A percentile compares a stretch with the other conserved stretches of the same genome.
Evolutionary conservation across 2,797 vertebrate genomes (phyloP).

Genomic region (Poeciliopsis infans): DNA sequence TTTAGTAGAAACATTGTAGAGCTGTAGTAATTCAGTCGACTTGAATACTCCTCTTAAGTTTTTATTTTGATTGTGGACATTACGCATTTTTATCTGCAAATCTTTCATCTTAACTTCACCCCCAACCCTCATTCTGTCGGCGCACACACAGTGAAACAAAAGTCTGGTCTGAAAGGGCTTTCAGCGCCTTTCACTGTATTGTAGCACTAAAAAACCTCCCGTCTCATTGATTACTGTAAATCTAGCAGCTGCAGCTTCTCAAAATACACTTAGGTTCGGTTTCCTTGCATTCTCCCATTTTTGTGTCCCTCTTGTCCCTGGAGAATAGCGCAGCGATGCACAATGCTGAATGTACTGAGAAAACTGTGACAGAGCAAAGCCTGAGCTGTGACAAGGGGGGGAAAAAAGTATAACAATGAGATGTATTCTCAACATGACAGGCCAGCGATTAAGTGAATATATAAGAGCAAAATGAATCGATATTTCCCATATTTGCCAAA

Average conservation of each 20-base stretch:
- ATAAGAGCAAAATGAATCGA: conserved; percentile 73
- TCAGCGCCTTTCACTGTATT: conserved; percentile 17
- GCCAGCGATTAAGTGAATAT: conserved; percentile 70
- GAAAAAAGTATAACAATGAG: conserved; percentile 50
- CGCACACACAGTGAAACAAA: not conserved
- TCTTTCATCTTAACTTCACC: not conserved
- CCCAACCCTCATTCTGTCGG: not conserved
- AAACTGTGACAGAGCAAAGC: conserved; percentile 48
- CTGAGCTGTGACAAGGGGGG: conserved; percentile 35
- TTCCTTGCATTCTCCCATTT: conserved; percentile 33
- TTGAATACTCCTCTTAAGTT: not conserved
- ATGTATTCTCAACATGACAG: conserved; percentile 63
- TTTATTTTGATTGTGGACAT: not conserved
- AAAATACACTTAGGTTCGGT: conserved; percentile 27
- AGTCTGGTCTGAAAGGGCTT: not conserved
- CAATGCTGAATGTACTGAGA: conserved; percentile 29
- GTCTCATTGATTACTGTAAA: conserved; percentile 14
- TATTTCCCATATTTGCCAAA: conserved; percentile 70
- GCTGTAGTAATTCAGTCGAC: not conserved
- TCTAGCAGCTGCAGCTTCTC: conserved; percentile 28
- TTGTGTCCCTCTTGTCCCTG: conserved; percentile 30
- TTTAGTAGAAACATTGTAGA: not conserved
- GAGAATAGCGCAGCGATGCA: conserved; percentile 27
- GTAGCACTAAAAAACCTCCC: conserved; percentile 19
- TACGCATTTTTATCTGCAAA: not conserved